Evolutionary conservation across 1,140 invertebrate species (phyloP).

Genomic region (Eupeodes corollae): DNA sequence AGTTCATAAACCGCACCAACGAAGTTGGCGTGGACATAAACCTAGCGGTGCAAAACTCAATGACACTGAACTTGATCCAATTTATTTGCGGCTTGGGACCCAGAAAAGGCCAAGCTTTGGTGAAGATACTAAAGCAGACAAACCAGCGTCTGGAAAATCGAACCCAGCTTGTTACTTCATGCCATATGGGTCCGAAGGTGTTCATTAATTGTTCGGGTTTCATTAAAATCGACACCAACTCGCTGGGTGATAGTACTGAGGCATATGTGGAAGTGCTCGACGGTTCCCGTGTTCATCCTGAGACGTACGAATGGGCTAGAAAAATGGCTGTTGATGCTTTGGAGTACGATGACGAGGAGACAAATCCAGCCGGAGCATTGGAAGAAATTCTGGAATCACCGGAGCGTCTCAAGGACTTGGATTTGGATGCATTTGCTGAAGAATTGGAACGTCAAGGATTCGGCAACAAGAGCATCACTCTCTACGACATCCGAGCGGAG

Average conservation of each 20-base stretch:
- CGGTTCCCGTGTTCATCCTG: slow-evolving; percentile 95
- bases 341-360: slow-evolving; percentile 93
- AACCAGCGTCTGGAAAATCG: slow-evolving; percentile 89
- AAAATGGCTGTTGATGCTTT: slow-evolving; percentile 99
- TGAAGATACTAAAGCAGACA: slow-evolving; percentile 86
- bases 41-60: slow-evolving; percentile 72
- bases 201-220: slow-evolving; percentile 99
- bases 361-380: slow-evolving; percentile 89
- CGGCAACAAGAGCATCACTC: slow-evolving; percentile 92
- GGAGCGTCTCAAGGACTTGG: slow-evolving; percentile 89
- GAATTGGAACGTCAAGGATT: slow-evolving; percentile 92
- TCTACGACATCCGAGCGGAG: slow-evolving; percentile 96
- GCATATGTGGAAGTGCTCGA: slow-evolving; percentile 94
- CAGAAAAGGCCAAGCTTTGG: slow-evolving; percentile 80
- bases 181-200: slow-evolving; percentile 96
- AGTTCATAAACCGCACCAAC: slow-evolving; percentile 90
- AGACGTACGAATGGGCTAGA: slow-evolving; percentile 97
- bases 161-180: slow-evolving; percentile 87
- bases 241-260: slow-evolving; percentile 85
- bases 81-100: slow-evolving; percentile 96
- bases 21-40: slow-evolving; percentile 99
- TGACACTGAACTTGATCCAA: slow-evolving; percentile 85
- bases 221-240: slow-evolving; percentile 95
- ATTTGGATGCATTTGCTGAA: slow-evolving; percentile 96
- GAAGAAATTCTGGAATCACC: slow-evolving; percentile 96